Evolutionary conservation across 2,113 vertebrate species (phyloP).

Genomic region (Geococcyx californianus): DNA sequence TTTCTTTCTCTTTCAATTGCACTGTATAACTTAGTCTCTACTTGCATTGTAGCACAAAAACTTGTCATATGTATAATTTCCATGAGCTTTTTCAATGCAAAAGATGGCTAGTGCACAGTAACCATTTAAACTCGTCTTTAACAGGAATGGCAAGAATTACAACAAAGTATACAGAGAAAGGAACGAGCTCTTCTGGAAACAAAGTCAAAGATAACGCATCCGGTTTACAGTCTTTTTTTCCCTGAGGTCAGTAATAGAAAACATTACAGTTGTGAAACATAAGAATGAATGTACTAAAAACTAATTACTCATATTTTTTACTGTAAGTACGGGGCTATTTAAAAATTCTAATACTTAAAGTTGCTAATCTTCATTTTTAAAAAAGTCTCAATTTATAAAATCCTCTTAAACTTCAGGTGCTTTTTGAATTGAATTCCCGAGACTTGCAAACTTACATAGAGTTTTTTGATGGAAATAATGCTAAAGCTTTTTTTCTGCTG

Average conservation of each 20-base stretch:
- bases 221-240: conserved; percentile 94
- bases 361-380: neutral
- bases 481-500: neutral
- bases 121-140: conserved; percentile 32
- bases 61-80: neutral
- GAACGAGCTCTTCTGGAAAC: conserved; percentile 95
- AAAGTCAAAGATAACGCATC: conserved; percentile 96
- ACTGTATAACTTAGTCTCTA: neutral
- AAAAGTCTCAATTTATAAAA: neutral
- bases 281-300: neutral
- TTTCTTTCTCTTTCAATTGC: neutral
- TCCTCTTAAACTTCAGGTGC: neutral
- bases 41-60: neutral
- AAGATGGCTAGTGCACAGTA: neutral
- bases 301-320: neutral
- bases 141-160: conserved; percentile 97
- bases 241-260: conserved; percentile 83
- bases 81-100: neutral
- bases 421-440: neutral
- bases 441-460: neutral
- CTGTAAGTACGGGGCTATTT: neutral
- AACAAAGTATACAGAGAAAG: conserved; percentile 96
- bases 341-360: neutral
- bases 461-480: neutral
- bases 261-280: neutral